Base-by-base conservation (phyloP, 2,888 invertebrate species). In the Megamerina dolium region DNA sequence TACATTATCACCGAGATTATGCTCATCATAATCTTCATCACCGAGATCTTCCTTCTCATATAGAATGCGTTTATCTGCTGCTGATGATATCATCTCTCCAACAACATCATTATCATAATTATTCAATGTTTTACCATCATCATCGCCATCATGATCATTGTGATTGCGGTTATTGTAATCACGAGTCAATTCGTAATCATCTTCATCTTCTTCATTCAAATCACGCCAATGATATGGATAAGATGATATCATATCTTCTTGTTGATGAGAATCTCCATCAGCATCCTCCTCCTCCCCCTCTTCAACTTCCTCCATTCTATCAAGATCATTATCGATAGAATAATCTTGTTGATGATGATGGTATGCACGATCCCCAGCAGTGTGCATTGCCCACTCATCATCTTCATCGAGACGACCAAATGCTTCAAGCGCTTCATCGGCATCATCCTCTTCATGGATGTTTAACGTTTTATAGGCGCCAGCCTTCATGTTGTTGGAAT, bases 391-490 rank as follows among this genome's bases (percentile, higher is more conserved):
- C 63, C 63, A 63, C 45, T 61, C 63, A 21, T 57, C 58, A 34
- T 53, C 52, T 19, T 62, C 59, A 34, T 64, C 61, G 4, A 60
- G 39, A 9, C 58, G 61, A 4, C 58, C 64, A 46, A 62, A 62
- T 18, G 57, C 59, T 43, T 63, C 61, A 43, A 66, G 51, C 26
- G 55, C 62, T 31, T 63, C 61, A 10, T 55, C 52, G 27, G 49
- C 51, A 31, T 49, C 56, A 39, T 57, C 64, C 48, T 65, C 66
- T 43, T 62, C 62, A 35, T 61, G 64, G 19, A 64, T 52, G 46
- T 65, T 66, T 2, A 65, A 53, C 2, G 62, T 58, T 44, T 63
- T 61, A 20, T 59, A 64, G 17, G 49, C 53, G 5, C 60, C 54
- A 39, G 48, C 34, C 41, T 53, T 19, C 45, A 33, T 43, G 31